Percentiles rank a stretch among this genome's conserved stretches.
Evolutionary conservation across 2,888 invertebrate species (phyloP).

Genomic region (Melolontha melolontha): DNA sequence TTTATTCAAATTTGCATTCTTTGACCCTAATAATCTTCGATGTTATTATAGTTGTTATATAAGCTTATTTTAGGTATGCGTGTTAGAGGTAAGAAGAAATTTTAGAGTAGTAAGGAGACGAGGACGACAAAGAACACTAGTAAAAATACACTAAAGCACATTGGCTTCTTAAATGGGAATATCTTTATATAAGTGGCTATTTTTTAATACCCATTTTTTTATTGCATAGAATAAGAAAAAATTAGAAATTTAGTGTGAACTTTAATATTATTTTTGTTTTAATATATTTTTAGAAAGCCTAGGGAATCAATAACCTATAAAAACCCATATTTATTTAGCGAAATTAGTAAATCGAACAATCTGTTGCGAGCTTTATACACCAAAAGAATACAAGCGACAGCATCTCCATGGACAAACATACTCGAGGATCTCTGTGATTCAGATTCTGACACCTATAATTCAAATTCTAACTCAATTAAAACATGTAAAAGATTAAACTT

Average conservation of each 20-base stretch:
- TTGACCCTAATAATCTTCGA: too few relatives aligned
- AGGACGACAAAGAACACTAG: too few relatives aligned
- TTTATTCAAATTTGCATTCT: too few relatives aligned
- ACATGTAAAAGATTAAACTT: constrained; percentile 48
- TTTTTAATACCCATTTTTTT: too few relatives aligned
- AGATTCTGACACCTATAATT: constrained; percentile 47
- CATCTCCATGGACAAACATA: constrained; percentile 53
- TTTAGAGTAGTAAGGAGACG: too few relatives aligned
- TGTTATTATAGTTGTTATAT: too few relatives aligned
- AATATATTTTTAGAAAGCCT: constrained; percentile 50
- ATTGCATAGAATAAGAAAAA: too few relatives aligned
- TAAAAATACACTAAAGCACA: too few relatives aligned
- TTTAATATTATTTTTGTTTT: constrained; percentile 30
- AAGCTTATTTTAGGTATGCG: too few relatives aligned
- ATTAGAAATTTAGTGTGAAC: neutral
- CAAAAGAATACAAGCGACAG: constrained; percentile 47
- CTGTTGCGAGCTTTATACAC: constrained; percentile 52
- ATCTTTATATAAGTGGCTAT: too few relatives aligned
- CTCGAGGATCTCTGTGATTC: constrained; percentile 57
- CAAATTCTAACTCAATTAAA: constrained; percentile 26
- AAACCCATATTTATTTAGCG: constrained; percentile 52
- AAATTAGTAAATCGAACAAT: constrained; percentile 47
- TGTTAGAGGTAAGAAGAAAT: too few relatives aligned
- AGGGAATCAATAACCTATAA: constrained; percentile 48
- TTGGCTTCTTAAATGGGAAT: too few relatives aligned